Percentiles rank a stretch among this genome's conserved stretches.
These are phyloP conservation scores for Iphiclides podalirius DNA, from an alignment of 2,888 invertebrate species.

Conservation along the genomic window DNA sequence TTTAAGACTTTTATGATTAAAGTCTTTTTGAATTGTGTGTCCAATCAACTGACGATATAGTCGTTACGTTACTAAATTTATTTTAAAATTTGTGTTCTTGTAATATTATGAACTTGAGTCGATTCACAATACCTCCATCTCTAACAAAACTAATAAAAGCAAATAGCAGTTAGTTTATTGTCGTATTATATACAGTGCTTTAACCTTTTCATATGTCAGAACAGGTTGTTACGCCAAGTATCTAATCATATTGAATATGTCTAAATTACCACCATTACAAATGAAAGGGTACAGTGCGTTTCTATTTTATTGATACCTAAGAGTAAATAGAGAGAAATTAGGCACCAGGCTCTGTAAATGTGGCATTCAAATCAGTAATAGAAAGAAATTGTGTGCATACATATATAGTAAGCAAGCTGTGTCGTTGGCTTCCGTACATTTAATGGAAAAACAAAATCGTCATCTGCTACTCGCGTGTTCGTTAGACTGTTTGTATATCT, in stretches of 20 bases:
- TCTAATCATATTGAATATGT: constrained; percentile 14
- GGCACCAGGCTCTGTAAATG: not conserved
- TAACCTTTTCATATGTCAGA: constrained; percentile 10
- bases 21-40: constrained; percentile 1
- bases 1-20: constrained; percentile 5
- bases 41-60: not conserved
- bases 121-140: too few species aligned
- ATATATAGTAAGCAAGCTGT: too few species aligned
- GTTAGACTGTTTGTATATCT: too few species aligned
- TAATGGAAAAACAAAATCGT: too few species aligned
- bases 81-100: too few species aligned
- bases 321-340: constrained; percentile 9
- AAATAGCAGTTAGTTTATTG: not conserved
- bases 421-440: too few species aligned
- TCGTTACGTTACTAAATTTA: not conserved
- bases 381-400: not conserved
- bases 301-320: constrained; percentile 10
- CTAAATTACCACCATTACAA: constrained; percentile 8
- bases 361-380: not conserved
- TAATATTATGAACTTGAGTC: too few species aligned
- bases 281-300: constrained; percentile 11
- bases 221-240: not conserved
- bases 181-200: not conserved
- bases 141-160: not conserved
- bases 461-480: too few species aligned